A percentile compares a stretch with the other conserved stretches of the same genome.
Evolutionary conservation across 2,888 invertebrate genomes (phyloP).

Genomic region (Chorisops tibialis): DNA sequence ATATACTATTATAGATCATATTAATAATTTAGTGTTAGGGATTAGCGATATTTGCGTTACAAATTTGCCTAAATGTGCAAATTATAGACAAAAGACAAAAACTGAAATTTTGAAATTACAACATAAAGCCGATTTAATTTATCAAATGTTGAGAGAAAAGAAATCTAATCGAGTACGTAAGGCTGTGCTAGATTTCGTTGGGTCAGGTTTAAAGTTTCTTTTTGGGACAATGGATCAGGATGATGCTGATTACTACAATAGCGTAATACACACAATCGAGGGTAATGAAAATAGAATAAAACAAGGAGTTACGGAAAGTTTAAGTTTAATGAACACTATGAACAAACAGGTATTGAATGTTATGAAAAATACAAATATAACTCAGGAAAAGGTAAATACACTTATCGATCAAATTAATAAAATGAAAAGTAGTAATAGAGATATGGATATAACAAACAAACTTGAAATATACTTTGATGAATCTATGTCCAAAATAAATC

Average conservation of each 20-base stretch:
- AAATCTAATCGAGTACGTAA: constrained; percentile 5
- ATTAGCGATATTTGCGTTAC: not conserved
- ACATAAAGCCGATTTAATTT: no score
- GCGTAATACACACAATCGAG: not conserved
- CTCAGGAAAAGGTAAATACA: not conserved
- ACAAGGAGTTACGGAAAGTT: constrained; percentile 22
- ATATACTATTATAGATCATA: not conserved
- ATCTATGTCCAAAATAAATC: no score
- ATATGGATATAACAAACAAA: not conserved
- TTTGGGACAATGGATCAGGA: constrained; percentile 25
- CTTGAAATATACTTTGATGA: not conserved
- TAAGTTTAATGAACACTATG: constrained; percentile 4
- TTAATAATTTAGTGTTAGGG: constrained; percentile 3
- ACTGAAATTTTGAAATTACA: no score
- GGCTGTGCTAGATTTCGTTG: constrained; percentile 9
- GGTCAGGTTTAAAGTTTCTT: constrained; percentile 15
- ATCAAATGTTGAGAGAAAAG: constrained; percentile 13
- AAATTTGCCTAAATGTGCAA: not conserved
- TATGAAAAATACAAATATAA: not conserved
- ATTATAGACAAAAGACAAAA: no score
- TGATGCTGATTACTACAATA: constrained; percentile 19
- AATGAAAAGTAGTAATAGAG: no score
- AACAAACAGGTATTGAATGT: constrained; percentile 1
- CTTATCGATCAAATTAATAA: not conserved
- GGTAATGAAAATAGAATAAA: constrained; percentile 25